phyloP scores from a whole-genome alignment of 2,888 invertebrate species.

The Carabus problematicus region DNA sequence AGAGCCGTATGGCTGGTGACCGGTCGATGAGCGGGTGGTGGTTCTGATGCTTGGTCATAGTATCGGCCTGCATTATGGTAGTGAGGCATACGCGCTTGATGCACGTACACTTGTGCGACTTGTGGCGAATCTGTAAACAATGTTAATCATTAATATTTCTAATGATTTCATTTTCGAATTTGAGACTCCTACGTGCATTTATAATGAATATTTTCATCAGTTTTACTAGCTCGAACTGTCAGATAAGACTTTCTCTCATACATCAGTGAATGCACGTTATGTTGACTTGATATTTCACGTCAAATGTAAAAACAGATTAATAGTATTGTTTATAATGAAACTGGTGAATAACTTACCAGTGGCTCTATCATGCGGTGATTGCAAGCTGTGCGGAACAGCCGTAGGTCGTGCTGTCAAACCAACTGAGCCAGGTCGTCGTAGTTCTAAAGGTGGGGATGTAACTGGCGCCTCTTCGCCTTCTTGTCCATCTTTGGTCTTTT shows the following conservation, averaged over 20 bases:
- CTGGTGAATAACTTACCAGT: slow-evolving; percentile 60
- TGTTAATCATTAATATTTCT: not conserved
- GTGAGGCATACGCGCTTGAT: slow-evolving; percentile 60
- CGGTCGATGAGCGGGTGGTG: slow-evolving; percentile 67
- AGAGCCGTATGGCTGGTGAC: slow-evolving; percentile 58
- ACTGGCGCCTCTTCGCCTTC: slow-evolving; percentile 61
- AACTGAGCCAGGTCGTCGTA: slow-evolving; percentile 67
- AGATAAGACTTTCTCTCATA: too few species aligned
- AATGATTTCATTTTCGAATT: not conserved
- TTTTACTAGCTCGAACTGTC: too few species aligned
- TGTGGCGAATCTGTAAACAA: slow-evolving; percentile 67
- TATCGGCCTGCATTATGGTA: slow-evolving; percentile 60
- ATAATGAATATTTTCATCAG: too few species aligned
- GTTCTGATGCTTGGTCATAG: slow-evolving; percentile 68
- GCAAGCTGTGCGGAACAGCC: slow-evolving; percentile 72
- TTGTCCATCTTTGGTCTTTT: slow-evolving; percentile 65
- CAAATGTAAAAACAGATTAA: not conserved
- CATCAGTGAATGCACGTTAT: too few species aligned
- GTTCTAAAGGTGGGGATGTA: slow-evolving; percentile 71
- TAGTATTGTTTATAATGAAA: not conserved
- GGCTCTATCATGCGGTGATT: slow-evolving; percentile 74
- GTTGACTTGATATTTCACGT: not conserved
- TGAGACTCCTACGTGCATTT: too few species aligned
- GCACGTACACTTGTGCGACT: slow-evolving; percentile 71
- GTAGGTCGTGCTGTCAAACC: slow-evolving; percentile 63